Conservation (phyloP, 2,113 vertebrate species). For the Diadophis punctatus region DNA sequence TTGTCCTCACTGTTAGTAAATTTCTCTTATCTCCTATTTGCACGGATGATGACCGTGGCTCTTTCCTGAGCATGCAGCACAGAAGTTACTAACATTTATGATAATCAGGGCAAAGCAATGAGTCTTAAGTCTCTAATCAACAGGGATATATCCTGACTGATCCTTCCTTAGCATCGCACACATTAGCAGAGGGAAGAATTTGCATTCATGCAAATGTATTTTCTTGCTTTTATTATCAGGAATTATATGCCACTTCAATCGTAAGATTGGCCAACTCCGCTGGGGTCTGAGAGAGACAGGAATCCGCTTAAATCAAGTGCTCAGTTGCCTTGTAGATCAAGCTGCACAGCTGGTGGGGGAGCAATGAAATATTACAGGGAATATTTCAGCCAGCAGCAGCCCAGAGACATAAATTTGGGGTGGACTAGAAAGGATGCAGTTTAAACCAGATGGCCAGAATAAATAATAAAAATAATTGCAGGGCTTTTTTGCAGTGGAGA, state of each 20-base stretch:
- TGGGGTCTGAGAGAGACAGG: background rate
- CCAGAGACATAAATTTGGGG: background rate
- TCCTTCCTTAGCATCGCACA: background rate
- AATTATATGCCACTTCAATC: background rate
- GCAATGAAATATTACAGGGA: background rate
- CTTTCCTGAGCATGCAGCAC: background rate
- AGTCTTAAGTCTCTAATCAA: background rate
- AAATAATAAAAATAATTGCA: conserved; percentile 35
- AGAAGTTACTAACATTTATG: background rate
- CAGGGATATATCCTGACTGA: background rate
- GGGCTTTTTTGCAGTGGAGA: conserved; percentile 32
- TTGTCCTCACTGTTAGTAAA: no score
- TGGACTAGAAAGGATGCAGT: background rate
- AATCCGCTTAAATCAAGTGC: background rate
- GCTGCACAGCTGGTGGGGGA: background rate
- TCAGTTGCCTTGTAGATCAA: background rate
- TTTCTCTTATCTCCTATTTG: background rate
- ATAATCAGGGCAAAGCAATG: background rate
- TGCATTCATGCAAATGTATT: background rate
- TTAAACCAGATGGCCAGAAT: conserved; percentile 21
- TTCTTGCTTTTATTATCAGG: background rate
- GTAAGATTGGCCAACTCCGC: background rate
- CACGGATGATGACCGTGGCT: background rate
- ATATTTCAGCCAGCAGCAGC: background rate
- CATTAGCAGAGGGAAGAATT: background rate